These are phyloP conservation scores for Zaprionus ghesquierei DNA, from an alignment of 1,140 invertebrate genomes.

Conservation along the genomic window DNA sequence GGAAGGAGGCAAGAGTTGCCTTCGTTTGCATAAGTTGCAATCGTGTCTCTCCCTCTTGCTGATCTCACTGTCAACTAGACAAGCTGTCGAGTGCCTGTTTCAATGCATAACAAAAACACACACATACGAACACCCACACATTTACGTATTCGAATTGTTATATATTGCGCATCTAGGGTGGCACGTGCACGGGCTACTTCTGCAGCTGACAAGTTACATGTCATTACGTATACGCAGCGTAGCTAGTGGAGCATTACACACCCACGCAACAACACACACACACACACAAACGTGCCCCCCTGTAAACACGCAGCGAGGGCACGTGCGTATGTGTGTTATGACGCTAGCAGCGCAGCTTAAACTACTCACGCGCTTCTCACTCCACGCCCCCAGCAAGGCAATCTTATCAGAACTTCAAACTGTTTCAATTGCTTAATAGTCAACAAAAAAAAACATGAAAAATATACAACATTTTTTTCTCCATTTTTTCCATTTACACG, in stretches of 20 bases:
- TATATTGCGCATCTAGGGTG: background rate
- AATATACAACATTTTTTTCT: slow-evolving; percentile 4
- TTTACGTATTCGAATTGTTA: background rate
- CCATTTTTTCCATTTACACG: background rate
- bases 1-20: background rate
- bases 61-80: slow-evolving; percentile 39
- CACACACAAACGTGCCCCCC: too few species aligned
- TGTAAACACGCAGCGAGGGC: slow-evolving; percentile 7
- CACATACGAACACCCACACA: background rate
- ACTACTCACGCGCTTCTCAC: slow-evolving; percentile 10
- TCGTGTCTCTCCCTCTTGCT: slow-evolving; percentile 45
- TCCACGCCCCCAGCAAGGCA: background rate
- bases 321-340: slow-evolving; percentile 44
- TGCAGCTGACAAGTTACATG: slow-evolving; percentile 32
- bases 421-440: slow-evolving; percentile 32
- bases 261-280: background rate
- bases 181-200: slow-evolving; percentile 44
- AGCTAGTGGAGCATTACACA: background rate
- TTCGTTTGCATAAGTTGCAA: slow-evolving; percentile 32
- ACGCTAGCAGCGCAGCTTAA: background rate
- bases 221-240: slow-evolving; percentile 13
- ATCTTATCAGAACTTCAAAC: slow-evolving; percentile 27
- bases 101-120: background rate
- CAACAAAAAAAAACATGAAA: background rate
- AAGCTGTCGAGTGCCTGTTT: background rate